Conservation (phyloP, 1,140 invertebrate species). For the Hyles vespertilio region DNA sequence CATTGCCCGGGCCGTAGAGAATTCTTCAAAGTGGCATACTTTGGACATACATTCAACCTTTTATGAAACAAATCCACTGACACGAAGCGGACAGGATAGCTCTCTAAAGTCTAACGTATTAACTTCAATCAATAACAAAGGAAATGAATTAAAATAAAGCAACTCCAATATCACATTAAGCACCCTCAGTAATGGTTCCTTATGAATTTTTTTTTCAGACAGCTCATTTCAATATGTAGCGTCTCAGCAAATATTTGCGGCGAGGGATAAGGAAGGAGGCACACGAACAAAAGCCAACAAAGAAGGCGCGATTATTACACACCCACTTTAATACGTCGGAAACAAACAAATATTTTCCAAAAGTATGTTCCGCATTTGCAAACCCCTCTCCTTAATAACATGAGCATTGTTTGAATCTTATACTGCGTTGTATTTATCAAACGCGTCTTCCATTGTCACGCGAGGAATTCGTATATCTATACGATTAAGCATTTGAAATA, state of each 20-base stretch:
- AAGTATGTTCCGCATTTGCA: conserved; percentile 9
- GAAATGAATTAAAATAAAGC: background rate
- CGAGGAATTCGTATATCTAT: too few relatives aligned
- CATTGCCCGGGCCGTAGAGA: too few relatives aligned
- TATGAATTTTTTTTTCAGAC: background rate
- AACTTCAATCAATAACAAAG: too few relatives aligned
- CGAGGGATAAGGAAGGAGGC: conserved; percentile 16
- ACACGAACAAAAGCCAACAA: conserved; percentile 23
- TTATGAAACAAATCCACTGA: too few relatives aligned
- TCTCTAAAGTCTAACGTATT: too few relatives aligned
- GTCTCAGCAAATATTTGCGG: conserved; percentile 29
- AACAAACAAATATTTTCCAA: conserved; percentile 16
- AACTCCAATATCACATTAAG: background rate
- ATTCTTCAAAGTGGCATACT: too few relatives aligned
- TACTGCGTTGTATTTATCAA: too few relatives aligned
- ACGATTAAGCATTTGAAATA: too few relatives aligned
- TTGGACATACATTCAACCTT: too few relatives aligned
- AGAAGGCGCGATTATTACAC: conserved; percentile 24
- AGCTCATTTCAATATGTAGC: conserved; percentile 29
- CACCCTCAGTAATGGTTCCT: background rate
- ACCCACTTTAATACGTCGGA: conserved; percentile 22
- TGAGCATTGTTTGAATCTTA: conserved; percentile 5
- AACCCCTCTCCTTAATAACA: conserved; percentile 1
- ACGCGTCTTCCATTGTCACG: too few relatives aligned
- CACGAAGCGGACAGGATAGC: too few relatives aligned